These are phyloP conservation scores for Noctuana brunneofusca DNA, from an alignment of 2,888 invertebrate species.

Conservation along the genomic window DNA sequence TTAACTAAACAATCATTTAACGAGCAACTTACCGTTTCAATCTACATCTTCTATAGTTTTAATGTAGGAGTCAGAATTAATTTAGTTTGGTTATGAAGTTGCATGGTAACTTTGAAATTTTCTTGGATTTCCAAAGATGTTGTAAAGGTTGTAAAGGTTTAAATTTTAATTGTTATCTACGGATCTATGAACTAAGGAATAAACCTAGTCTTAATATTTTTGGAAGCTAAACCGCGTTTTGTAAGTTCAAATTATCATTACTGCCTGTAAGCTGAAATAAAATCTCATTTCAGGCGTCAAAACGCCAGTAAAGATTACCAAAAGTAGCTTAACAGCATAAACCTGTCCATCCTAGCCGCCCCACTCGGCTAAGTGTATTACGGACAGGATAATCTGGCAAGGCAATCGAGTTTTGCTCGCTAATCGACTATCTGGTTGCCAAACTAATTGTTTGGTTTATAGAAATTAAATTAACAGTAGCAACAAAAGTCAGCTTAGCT, in stretches of 20 bases:
- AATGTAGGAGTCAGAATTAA: no score
- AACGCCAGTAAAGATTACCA: constrained; percentile 36
- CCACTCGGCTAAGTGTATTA: constrained; percentile 61
- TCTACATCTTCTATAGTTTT: no score
- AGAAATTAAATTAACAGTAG: constrained; percentile 15
- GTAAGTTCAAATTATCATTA: constrained; percentile 38
- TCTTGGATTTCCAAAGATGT: no score
- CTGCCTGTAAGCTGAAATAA: constrained; percentile 17
- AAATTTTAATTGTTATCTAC: no score
- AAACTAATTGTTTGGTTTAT: constrained; percentile 47
- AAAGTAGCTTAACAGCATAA: constrained; percentile 40
- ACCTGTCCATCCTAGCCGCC: constrained; percentile 44
- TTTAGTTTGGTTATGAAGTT: no score
- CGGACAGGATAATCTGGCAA: constrained; percentile 68
- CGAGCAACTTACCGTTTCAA: no score
- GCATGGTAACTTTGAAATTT: no score
- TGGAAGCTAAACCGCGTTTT: background rate
- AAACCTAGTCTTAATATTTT: background rate
- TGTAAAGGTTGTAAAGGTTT: no score
- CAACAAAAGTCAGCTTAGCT: constrained; percentile 1
- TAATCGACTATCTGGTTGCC: constrained; percentile 61
- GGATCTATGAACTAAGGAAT: no score
- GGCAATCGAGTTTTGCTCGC: constrained; percentile 72
- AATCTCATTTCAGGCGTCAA: constrained; percentile 17
- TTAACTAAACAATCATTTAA: no score